Conservation (phyloP, 2,113 vertebrate species). For the Syngnathus floridae region DNA sequence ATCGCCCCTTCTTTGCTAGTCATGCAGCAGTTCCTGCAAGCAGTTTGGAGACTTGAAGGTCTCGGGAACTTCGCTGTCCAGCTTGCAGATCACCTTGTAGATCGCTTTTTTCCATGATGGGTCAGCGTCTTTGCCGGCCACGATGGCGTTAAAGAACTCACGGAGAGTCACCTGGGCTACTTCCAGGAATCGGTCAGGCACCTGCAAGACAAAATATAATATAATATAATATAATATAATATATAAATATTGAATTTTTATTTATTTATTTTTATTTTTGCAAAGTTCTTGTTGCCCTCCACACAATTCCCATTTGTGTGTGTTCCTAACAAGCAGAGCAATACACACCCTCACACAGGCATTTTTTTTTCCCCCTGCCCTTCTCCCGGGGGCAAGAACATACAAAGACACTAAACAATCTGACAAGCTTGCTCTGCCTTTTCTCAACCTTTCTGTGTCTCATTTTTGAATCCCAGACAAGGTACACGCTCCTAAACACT, state of each 20-base stretch:
- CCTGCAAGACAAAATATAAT: constrained; percentile 62
- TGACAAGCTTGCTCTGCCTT: constrained; percentile 18
- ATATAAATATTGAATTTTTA: not conserved
- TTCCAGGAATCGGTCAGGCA: constrained; percentile 97
- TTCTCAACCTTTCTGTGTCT: constrained; percentile 24
- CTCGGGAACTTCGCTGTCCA: constrained; percentile 96
- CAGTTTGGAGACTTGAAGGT: constrained; percentile 98
- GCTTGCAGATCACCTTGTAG: constrained; percentile 99
- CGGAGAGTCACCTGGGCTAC: constrained; percentile 96
- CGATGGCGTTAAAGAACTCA: constrained; percentile 99
- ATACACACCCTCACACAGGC: constrained; percentile 13
- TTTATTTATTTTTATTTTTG: constrained; percentile 10
- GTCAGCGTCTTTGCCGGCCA: constrained; percentile 95
- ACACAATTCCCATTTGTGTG: constrained; percentile 14
- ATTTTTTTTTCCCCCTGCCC: constrained; percentile 36
- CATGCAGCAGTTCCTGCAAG: constrained; percentile 96
- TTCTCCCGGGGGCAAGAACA: constrained; percentile 61
- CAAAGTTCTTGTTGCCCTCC: constrained; percentile 29
- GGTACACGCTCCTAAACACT: constrained; percentile 35
- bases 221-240: no score
- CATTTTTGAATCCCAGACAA: constrained; percentile 35
- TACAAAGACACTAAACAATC: constrained; percentile 61
- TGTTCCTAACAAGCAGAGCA: constrained; percentile 5
- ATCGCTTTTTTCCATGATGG: constrained; percentile 99
- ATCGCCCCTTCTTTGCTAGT: constrained; percentile 53